Evolutionary conservation across 1,140 invertebrate genomes (phyloP).

Genomic region (Cherax destructor): DNA sequence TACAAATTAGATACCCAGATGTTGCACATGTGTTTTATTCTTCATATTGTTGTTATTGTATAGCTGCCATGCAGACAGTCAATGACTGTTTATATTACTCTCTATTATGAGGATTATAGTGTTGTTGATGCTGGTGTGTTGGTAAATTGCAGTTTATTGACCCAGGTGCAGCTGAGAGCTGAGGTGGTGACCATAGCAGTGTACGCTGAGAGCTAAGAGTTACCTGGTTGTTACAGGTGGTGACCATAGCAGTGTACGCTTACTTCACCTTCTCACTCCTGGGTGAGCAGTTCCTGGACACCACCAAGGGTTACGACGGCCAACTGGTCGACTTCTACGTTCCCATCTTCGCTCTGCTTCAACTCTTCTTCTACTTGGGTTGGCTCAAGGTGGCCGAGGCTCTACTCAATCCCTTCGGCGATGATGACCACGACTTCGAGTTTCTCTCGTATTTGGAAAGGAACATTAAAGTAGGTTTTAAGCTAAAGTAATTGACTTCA

Average conservation of each 20-base stretch:
- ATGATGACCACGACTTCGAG: slow-evolving; percentile 51
- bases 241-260: slow-evolving; percentile 45
- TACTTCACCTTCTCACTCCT: slow-evolving; percentile 43
- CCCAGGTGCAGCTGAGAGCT: too few species aligned
- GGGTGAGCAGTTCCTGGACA: slow-evolving; percentile 55
- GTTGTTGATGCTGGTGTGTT: too few species aligned
- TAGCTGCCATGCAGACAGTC: too few species aligned
- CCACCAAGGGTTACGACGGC: neutral
- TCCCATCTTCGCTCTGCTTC: slow-evolving; percentile 41
- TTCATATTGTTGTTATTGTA: too few species aligned
- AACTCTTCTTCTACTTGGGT: slow-evolving; percentile 54
- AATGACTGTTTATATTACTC: too few species aligned
- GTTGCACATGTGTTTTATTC: too few species aligned
- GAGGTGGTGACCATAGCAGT: too few species aligned
- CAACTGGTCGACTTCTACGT: slow-evolving; percentile 41
- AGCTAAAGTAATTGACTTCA: too few species aligned
- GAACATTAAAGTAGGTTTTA: too few species aligned
- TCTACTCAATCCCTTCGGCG: slow-evolving; percentile 49
- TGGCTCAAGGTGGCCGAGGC: slow-evolving; percentile 58
- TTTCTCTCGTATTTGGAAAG: neutral
- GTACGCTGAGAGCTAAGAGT: neutral
- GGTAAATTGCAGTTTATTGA: too few species aligned
- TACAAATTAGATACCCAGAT: too few species aligned
- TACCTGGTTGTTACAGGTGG: slow-evolving; percentile 13
- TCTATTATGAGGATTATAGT: too few species aligned